phyloP scores from a whole-genome alignment of 2,113 vertebrate genomes.

The Onychostoma macrolepis region DNA sequence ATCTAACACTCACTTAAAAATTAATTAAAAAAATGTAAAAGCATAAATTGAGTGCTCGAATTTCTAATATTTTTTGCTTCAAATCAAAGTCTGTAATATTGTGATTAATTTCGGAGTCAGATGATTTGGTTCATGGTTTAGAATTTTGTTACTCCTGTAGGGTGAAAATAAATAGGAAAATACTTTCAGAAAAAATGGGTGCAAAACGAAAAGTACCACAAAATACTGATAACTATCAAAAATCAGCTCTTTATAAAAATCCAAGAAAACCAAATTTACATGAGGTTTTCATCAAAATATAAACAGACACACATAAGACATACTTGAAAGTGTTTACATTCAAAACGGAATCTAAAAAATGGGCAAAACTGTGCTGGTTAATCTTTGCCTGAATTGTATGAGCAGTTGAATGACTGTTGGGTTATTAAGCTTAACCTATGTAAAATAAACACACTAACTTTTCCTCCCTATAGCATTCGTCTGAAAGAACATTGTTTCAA shows the following conservation, averaged over 20 bases:
- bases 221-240: no score
- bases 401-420: background rate
- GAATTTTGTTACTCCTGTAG: background rate
- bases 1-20: no score
- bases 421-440: background rate
- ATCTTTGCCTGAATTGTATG: background rate
- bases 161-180: background rate
- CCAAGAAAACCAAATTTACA: background rate
- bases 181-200: background rate
- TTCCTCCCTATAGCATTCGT: background rate
- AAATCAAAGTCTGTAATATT: background rate
- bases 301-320: background rate
- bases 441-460: background rate
- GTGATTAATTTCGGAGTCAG: background rate
- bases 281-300: background rate
- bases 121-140: background rate
- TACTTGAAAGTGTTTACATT: background rate
- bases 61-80: no score
- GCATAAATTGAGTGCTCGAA: no score
- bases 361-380: background rate
- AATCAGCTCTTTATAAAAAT: background rate
- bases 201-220: no score
- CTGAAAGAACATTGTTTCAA: background rate
- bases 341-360: background rate
- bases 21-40: no score